Percentiles rank a stretch among this genome's conserved stretches.
These are phyloP conservation scores for Phylloscopus whistleri DNA, from an alignment of 2,113 vertebrate genomes.

Conservation along the genomic window DNA sequence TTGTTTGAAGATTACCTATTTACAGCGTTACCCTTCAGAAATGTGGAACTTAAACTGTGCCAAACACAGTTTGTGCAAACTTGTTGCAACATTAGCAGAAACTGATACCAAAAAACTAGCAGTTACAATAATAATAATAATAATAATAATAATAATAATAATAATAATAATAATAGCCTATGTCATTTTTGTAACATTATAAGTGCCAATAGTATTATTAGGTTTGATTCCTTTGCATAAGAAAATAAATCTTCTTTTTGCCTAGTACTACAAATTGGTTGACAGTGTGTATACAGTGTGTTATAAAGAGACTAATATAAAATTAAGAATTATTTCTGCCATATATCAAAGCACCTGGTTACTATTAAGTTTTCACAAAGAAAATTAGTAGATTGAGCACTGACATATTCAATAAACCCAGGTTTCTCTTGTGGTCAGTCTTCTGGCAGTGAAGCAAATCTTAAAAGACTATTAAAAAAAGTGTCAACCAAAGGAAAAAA, in stretches of 20 bases:
- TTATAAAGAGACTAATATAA: constrained; percentile 33
- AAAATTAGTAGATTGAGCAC: constrained; percentile 49
- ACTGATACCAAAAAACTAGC: not conserved
- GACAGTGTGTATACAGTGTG: not conserved
- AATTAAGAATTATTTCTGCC: constrained; percentile 21
- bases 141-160: not conserved
- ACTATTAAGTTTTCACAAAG: constrained; percentile 66
- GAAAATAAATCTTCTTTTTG: constrained; percentile 38
- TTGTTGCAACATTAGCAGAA: not conserved
- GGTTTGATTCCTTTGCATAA: constrained; percentile 1
- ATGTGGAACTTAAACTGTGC: not conserved
- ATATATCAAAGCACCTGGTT: constrained; percentile 58
- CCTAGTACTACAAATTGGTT: constrained; percentile 4
- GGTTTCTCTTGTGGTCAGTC: not conserved
- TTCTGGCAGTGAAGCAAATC: not conserved
- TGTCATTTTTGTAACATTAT: not conserved
- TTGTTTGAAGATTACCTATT: not conserved
- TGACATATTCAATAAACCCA: constrained; percentile 1
- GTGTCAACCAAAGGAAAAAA: not conserved
- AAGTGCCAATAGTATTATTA: not conserved
- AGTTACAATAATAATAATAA: not conserved
- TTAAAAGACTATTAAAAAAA: not conserved
- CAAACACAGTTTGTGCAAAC: not conserved
- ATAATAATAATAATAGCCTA: not conserved
- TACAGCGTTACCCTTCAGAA: not conserved